Conservation (phyloP, 2,888 invertebrate genomes). For the Halictus ligatus region DNA sequence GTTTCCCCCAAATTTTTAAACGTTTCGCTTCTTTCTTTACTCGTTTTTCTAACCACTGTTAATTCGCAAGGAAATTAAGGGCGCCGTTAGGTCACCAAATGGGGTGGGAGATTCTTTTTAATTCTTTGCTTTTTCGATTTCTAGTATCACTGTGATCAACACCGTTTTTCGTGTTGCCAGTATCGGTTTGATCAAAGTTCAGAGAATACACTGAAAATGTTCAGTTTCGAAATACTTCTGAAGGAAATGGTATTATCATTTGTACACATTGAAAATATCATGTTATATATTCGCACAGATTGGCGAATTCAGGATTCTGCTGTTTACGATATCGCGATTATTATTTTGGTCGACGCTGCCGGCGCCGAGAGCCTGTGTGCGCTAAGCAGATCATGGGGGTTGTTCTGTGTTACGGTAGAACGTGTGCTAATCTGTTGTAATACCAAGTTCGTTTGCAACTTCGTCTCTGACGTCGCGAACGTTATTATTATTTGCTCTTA, state of each 20-base stretch:
- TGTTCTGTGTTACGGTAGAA: constrained; percentile 5
- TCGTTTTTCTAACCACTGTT: background rate
- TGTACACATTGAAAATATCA: background rate
- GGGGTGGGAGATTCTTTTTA: no score
- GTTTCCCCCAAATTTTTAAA: background rate
- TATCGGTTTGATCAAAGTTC: no score
- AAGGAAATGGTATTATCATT: background rate
- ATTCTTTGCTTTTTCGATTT: no score
- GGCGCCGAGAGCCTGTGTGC: constrained; percentile 12
- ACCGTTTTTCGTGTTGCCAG: no score
- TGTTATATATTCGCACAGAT: background rate
- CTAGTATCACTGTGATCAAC: no score
- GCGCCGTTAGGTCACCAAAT: no score
- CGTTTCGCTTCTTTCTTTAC: background rate
- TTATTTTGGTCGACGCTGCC: constrained; percentile 5
- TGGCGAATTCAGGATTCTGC: background rate
- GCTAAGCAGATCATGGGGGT: constrained; percentile 19
- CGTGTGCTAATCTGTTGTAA: constrained; percentile 5
- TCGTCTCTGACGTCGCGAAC: constrained; percentile 1
- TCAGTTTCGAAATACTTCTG: no score
- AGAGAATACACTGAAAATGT: no score
- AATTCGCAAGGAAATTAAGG: background rate
- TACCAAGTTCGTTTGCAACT: constrained; percentile 11
- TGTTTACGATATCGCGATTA: background rate
- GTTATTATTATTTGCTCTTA: constrained; percentile 4